phyloP scores from a whole-genome alignment of 35 echinoderm and acorn worm genomes.

The Anneissia japonica region DNA sequence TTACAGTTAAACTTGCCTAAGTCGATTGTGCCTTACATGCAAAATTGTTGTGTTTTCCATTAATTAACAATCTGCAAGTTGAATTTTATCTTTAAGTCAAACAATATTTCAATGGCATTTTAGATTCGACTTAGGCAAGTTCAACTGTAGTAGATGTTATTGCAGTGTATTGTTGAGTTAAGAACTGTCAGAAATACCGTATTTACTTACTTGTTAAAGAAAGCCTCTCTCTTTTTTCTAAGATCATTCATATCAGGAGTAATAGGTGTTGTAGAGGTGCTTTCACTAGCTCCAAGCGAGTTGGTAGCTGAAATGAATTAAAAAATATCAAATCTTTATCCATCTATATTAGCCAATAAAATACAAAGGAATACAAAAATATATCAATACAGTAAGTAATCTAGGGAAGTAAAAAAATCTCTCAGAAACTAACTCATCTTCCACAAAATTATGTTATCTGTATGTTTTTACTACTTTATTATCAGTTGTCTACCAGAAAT shows the following conservation, averaged over 20 bases:
- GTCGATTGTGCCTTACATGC: no score
- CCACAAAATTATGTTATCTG: no score
- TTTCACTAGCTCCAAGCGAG: background rate
- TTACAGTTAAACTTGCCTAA: no score
- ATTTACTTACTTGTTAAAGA: slow-evolving; percentile 56
- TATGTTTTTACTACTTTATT: no score
- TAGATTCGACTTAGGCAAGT: no score
- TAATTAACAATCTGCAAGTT: no score
- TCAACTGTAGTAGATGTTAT: no score
- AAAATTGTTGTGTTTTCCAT: no score
- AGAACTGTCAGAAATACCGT: no score
- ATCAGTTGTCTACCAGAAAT: background rate
- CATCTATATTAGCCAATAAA: background rate
- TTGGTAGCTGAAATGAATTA: background rate
- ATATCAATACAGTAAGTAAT: background rate
- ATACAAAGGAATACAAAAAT: background rate
- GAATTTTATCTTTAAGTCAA: no score
- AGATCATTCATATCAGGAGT: slow-evolving; percentile 56
- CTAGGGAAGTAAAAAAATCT: background rate
- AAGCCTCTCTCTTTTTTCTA: slow-evolving; percentile 67
- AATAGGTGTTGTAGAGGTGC: background rate
- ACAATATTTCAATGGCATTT: no score
- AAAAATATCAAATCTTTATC: background rate
- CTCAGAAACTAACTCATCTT: background rate
- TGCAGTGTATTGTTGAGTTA: no score